Evolutionary conservation across 2,113 vertebrate genomes (phyloP).

Genomic region (Myotis lucifugus): DNA sequence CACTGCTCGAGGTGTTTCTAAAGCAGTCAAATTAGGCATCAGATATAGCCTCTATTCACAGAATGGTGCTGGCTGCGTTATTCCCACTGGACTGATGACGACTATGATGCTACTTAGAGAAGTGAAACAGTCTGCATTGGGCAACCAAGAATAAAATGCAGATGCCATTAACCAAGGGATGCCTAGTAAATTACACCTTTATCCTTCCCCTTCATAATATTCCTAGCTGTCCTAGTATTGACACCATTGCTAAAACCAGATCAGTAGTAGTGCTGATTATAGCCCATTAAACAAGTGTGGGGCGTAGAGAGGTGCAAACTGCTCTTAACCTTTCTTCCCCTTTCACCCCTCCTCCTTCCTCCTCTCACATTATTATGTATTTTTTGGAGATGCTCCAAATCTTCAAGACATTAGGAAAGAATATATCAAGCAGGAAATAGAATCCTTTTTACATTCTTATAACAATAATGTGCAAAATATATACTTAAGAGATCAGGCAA

Average conservation of each 20-base stretch:
- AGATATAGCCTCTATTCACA: neutral
- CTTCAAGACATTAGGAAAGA: neutral
- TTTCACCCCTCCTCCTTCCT: neutral
- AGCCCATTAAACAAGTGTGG: slow-evolving; percentile 19
- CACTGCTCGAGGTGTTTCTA: neutral
- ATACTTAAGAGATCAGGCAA: neutral
- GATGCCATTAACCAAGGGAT: neutral
- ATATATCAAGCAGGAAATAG: neutral
- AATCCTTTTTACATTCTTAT: neutral
- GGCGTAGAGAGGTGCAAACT: neutral
- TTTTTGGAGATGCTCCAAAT: neutral
- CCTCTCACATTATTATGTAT: neutral
- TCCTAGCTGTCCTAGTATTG: neutral
- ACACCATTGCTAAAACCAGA: neutral
- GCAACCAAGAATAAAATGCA: neutral
- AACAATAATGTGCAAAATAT: neutral
- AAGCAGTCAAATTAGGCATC: neutral
- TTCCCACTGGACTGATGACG: neutral
- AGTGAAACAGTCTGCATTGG: neutral
- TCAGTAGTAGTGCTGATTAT: neutral
- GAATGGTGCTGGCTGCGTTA: neutral
- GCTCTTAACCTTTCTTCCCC: neutral
- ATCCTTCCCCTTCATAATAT: neutral
- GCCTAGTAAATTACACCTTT: neutral
- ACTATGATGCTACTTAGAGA: neutral